Conservation (phyloP, 2,888 invertebrate species). For the Sturmia bella region DNA sequence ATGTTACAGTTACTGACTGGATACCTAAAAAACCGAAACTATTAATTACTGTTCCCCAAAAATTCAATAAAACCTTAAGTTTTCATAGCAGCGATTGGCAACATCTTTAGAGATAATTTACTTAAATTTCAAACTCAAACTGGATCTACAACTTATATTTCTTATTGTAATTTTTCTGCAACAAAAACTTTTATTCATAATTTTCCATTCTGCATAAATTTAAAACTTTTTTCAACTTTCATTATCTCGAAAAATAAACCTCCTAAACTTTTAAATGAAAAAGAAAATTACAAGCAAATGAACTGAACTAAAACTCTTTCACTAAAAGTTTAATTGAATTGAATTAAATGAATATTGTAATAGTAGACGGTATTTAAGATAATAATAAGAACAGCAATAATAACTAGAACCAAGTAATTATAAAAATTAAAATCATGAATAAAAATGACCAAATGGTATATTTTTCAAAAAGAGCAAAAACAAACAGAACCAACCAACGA, state of each 20-base stretch:
- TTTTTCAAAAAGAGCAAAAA: conserved; percentile 25
- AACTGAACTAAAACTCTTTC: conserved; percentile 55
- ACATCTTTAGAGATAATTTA: no score
- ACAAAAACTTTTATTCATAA: conserved; percentile 24
- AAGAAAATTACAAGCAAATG: conserved; percentile 43
- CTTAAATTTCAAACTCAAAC: no score
- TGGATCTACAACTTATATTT: neutral
- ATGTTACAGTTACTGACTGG: no score
- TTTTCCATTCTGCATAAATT: conserved; percentile 13
- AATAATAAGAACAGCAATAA: conserved; percentile 52
- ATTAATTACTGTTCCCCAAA: no score
- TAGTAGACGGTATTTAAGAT: conserved; percentile 46
- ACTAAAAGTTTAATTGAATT: conserved; percentile 53
- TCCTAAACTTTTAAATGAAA: conserved; percentile 48
- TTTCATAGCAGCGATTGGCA: no score
- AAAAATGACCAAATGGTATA: conserved; percentile 62
- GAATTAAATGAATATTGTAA: conserved; percentile 61
- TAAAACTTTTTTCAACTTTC: conserved; percentile 37
- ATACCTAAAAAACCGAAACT: no score
- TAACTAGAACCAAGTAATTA: conserved; percentile 64
- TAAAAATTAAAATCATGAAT: conserved; percentile 67
- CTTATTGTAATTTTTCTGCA: neutral
- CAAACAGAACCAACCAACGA: neutral
- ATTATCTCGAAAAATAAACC: conserved; percentile 42
- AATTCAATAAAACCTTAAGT: no score